Evolutionary conservation across 1,140 invertebrate species (phyloP).

Genomic region (Eciton burchellii): DNA sequence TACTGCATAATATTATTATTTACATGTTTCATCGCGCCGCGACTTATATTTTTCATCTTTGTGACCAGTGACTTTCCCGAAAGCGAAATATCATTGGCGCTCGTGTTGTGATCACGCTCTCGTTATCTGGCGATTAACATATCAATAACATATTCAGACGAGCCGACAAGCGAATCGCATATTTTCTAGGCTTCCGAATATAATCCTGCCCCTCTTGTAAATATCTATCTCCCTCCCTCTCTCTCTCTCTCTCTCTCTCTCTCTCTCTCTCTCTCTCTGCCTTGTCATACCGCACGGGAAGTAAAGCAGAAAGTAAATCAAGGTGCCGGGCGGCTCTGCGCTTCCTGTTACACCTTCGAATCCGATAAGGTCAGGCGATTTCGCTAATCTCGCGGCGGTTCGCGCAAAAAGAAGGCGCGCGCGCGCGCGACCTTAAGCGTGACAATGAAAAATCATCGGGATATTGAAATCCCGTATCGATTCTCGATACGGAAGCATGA

Average conservation of each 20-base stretch:
- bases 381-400: too few relatives aligned
- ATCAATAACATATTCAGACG: conserved; percentile 20
- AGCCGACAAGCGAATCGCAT: too few relatives aligned
- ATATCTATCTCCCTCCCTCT: too few relatives aligned
- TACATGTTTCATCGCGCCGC: background rate
- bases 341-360: conserved; percentile 7
- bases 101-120: background rate
- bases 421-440: conserved; percentile 24
- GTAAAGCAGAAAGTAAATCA: conserved; percentile 9
- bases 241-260: too few relatives aligned
- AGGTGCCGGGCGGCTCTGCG: background rate
- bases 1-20: conserved; percentile 50
- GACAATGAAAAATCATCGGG: background rate
- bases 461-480: background rate
- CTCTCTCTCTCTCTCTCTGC: background rate
- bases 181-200: conserved; percentile 23
- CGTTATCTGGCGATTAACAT: conserved; percentile 14
- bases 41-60: conserved; percentile 28
- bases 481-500: background rate
- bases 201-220: too few relatives aligned
- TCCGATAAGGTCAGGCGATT: conserved; percentile 16
- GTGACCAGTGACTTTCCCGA: conserved; percentile 10
- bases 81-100: background rate
- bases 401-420: background rate
- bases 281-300: background rate